A percentile compares a stretch with the other conserved stretches of the same genome.
These are phyloP conservation scores for Ginglymostoma cirratum DNA, from an alignment of 2,113 vertebrate species.

Conservation along the genomic window DNA sequence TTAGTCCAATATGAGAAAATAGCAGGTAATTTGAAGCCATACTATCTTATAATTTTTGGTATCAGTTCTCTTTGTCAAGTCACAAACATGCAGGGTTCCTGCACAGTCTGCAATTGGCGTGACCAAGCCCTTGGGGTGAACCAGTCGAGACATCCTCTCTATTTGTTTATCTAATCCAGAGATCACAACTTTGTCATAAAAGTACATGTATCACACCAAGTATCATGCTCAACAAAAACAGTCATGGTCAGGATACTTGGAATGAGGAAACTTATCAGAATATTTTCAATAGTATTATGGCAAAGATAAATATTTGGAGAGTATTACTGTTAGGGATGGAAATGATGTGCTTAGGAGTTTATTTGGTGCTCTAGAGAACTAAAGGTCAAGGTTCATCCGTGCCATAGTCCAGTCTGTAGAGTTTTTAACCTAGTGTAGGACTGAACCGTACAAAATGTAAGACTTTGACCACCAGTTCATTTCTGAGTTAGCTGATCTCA, in stretches of 20 bases:
- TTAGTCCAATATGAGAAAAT: constrained; percentile 41
- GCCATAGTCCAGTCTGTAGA: not conserved
- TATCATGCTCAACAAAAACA: not conserved
- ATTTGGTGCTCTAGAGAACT: not conserved
- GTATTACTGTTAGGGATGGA: not conserved
- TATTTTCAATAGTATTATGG: not conserved
- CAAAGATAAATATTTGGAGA: constrained; percentile 11
- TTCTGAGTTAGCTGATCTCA: not conserved
- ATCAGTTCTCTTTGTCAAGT: constrained; percentile 33
- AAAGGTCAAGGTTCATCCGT: not conserved
- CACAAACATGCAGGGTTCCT: not conserved
- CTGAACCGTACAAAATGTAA: not conserved
- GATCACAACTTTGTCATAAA: constrained; percentile 27
- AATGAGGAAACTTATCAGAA: constrained; percentile 14
- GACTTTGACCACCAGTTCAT: not conserved
- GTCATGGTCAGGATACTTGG: not conserved
- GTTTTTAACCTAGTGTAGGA: not conserved
- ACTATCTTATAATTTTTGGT: constrained; percentile 41
- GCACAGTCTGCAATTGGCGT: constrained; percentile 20
- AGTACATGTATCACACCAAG: not conserved
- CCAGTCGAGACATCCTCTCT: constrained; percentile 19
- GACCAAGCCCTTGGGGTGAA: constrained; percentile 11
- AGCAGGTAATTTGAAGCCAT: constrained; percentile 45
- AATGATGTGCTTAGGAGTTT: not conserved
- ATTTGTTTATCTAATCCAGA: constrained; percentile 27